These are phyloP conservation scores for Mionectes macconnelli DNA, from an alignment of 2,113 vertebrate genomes.

Conservation along the genomic window DNA sequence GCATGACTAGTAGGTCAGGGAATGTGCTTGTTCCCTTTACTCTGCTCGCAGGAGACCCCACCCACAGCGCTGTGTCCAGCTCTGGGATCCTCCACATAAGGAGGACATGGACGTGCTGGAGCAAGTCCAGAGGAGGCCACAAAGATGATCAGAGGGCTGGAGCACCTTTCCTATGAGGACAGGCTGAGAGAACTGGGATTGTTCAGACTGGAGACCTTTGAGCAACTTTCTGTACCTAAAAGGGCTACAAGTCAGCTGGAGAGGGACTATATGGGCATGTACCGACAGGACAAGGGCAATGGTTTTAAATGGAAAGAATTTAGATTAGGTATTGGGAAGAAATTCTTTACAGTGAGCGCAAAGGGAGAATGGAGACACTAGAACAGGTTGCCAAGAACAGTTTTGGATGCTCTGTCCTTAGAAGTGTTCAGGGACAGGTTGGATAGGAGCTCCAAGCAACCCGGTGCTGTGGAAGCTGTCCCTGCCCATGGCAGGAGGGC, in stretches of 20 bases:
- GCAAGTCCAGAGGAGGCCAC: neutral
- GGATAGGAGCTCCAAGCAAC: neutral
- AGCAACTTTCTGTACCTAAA: neutral
- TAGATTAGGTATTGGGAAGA: neutral
- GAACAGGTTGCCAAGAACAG: neutral
- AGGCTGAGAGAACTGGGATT: neutral
- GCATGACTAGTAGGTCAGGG: neutral
- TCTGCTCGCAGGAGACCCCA: neutral
- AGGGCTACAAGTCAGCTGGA: neutral
- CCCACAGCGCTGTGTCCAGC: neutral
- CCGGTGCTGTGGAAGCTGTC: neutral
- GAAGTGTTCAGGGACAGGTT: neutral
- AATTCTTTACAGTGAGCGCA: neutral
- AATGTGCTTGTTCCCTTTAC: neutral
- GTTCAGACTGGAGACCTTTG: neutral
- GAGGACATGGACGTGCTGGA: neutral
- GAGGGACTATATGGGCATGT: neutral
- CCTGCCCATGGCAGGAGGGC: fast-evolving
- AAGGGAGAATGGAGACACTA: neutral
- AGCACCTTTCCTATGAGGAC: neutral
- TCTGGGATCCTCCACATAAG: neutral
- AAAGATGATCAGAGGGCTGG: neutral
- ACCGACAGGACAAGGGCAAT: neutral
- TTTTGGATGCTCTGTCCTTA: neutral
- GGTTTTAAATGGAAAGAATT: neutral